Percentiles rank a stretch among this genome's conserved stretches.
Conservation (phyloP, 2,113 vertebrate species). For the Hemibagrus wyckioides region DNA sequence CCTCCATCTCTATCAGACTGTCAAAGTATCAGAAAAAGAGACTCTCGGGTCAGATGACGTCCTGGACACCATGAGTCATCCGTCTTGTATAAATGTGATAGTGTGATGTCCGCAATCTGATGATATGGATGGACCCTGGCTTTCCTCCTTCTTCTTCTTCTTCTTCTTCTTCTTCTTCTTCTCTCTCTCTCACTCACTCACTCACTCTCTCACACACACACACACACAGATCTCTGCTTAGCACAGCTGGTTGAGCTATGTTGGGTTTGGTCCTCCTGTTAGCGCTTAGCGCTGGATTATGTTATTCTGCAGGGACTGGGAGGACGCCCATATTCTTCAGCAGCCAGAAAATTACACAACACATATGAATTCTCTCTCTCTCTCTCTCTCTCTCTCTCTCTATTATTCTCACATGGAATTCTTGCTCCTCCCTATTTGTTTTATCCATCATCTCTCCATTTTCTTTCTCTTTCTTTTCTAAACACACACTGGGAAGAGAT, state of each 20-base stretch:
- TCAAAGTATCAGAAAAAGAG: background rate
- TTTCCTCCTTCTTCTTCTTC: background rate
- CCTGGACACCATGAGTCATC: background rate
- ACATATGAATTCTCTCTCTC: constrained; percentile 32
- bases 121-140: background rate
- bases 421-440: constrained; percentile 2
- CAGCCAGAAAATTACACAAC: constrained; percentile 56
- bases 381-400: constrained; percentile 27
- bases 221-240: background rate
- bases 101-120: background rate
- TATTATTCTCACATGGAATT: background rate
- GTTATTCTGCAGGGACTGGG: constrained; percentile 70
- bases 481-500: background rate
- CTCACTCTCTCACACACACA: background rate
- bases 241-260: constrained; percentile 18
- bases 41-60: background rate
- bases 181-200: background rate
- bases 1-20: background rate
- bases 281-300: constrained; percentile 64
- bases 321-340: constrained; percentile 56
- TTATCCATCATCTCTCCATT: background rate
- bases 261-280: constrained; percentile 58
- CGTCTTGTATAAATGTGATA: background rate
- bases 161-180: background rate
- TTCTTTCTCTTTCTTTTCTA: background rate